Evolutionary conservation across 2,888 invertebrate species (phyloP), one percentile per base, ranked within the genome.

Genomic region (Tenodera sinensis): DNA sequence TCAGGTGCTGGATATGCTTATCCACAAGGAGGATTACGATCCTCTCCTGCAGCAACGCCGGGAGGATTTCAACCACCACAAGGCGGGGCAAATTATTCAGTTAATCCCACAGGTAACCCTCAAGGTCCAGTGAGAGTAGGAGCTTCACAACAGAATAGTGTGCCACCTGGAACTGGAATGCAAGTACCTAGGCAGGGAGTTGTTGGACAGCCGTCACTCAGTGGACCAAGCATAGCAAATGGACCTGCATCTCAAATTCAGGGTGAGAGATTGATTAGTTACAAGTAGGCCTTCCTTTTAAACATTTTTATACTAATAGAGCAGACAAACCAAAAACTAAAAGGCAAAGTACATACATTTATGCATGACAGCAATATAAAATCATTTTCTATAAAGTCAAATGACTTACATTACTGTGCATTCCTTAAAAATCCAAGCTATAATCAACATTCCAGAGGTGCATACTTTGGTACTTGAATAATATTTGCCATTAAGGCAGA

Each of bases 31-130:
- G 90, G 83, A 7, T 27, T 83, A 12, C 84, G 90, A 87, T 88
- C 90, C 25, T 89, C 89, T 28, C 90, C 90, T 28, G 34, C 90
- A 25, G 88, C 47, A n/a, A 89, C 88, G 20, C 88, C 89, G 15
- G 90, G 90, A 27, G 84, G 88, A 25, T 89, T 83, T 54, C 89
- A 54, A 15, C 9, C 54, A 81, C 83, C 27, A 85, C 88, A 27
- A 47, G 47, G 82, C 28, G 82, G 42, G 14, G 82, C 85, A 81
- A 34, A 28, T 47, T 34, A 34, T 30, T 30, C 27, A 71, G 28
- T 54, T 3, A 87, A 81, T 54, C 4, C 81, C 15, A n/a, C n/a
- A n/a, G 47, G 25, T 71, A 87, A 81, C 27, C 3, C 81, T 12
- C 54, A 71, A n/a, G 47, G 25, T 4, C 42, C 15, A n/a, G 9